Conservation (phyloP, 1,140 invertebrate genomes). For the Tyrophagus putrescentiae region DNA sequence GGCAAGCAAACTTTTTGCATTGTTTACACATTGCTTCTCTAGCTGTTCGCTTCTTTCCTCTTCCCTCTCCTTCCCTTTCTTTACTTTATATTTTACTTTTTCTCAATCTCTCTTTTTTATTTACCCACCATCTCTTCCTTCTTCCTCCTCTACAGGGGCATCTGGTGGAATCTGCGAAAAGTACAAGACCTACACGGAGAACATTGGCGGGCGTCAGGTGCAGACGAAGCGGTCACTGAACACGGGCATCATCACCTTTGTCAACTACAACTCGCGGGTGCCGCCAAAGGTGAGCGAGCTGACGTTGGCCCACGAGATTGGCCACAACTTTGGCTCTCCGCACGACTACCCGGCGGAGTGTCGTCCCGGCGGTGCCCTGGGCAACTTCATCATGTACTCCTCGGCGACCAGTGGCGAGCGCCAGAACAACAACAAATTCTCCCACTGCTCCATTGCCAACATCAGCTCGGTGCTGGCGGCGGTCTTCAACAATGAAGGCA, state of each 20-base stretch:
- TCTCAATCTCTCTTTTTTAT: neutral
- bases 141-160: conserved; percentile 46
- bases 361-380: conserved; percentile 59
- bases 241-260: conserved; percentile 97
- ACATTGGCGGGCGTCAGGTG: conserved; percentile 76
- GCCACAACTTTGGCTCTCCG: conserved; percentile 97
- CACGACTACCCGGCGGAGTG: conserved; percentile 88
- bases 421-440: conserved; percentile 88
- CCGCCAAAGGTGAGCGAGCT: conserved; percentile 92
- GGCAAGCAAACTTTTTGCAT: too few species aligned
- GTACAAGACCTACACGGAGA: conserved; percentile 91
- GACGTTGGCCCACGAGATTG: conserved; percentile 96
- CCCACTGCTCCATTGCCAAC: conserved; percentile 77
- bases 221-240: conserved; percentile 86
- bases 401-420: conserved; percentile 84
- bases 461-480: conserved; percentile 86
- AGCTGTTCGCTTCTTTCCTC: too few species aligned
- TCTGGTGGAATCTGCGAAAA: conserved; percentile 98
- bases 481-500: conserved; percentile 60
- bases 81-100: too few species aligned
- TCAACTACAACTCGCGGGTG: conserved; percentile 94
- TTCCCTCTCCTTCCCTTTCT: too few species aligned
- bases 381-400: conserved; percentile 86
- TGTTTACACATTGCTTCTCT: too few species aligned
- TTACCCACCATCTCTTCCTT: conserved; percentile 15